phyloP scores from a whole-genome alignment of 2,888 invertebrate genomes.

The Himalopsyche kuldschensis region DNA sequence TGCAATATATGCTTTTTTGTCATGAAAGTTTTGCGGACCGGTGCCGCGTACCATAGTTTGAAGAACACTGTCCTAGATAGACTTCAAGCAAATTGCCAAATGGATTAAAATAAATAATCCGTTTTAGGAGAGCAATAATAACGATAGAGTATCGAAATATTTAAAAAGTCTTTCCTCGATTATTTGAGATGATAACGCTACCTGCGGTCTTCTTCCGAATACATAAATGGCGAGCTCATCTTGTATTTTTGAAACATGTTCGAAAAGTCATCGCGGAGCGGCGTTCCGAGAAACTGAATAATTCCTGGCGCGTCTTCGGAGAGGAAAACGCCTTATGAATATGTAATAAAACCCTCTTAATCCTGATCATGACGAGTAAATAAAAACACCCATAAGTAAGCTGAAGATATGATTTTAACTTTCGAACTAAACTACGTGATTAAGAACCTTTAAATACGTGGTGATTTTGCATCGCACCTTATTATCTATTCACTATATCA shows the following conservation, averaged over 20 bases:
- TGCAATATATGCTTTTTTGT: no score
- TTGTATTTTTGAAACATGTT: background rate
- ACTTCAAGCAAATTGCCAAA: no score
- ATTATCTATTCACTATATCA: no score
- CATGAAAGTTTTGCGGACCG: no score
- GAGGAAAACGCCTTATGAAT: slow-evolving; percentile 20
- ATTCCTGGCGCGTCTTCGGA: background rate
- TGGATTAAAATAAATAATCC: no score
- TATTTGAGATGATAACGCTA: no score
- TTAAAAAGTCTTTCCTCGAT: no score
- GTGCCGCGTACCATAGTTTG: no score
- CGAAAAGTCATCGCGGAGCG: background rate
- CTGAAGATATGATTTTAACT: background rate
- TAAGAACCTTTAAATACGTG: background rate
- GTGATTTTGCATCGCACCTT: background rate
- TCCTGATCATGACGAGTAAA: background rate
- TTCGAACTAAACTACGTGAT: background rate
- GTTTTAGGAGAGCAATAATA: no score
- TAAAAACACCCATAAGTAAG: background rate
- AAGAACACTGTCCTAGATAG: no score
- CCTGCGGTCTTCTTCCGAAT: no score
- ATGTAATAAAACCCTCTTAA: slow-evolving; percentile 1
- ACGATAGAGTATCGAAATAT: no score
- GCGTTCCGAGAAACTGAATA: background rate
- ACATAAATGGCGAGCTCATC: background rate